phyloP scores from a whole-genome alignment of 2,888 invertebrate genomes.

The Unio pictorum region DNA sequence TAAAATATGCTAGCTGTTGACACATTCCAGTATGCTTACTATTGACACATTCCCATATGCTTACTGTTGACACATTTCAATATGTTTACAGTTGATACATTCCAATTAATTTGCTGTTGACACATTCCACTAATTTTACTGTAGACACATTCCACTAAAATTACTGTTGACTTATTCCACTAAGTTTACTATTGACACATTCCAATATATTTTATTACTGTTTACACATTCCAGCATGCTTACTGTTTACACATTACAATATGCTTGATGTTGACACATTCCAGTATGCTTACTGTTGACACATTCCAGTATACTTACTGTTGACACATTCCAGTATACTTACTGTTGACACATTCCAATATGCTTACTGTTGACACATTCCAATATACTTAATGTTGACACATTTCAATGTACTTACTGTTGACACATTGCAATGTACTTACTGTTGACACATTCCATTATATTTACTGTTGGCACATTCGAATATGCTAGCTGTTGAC shows the following conservation, averaged over 20 bases:
- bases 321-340: background rate
- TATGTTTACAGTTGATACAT: background rate
- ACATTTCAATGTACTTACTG: background rate
- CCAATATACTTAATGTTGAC: background rate
- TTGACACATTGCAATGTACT: too few relatives aligned
- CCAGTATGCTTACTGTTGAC: background rate
- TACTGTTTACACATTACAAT: background rate
- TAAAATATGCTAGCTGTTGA: background rate
- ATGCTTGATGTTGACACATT: background rate
- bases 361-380: background rate
- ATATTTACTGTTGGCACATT: too few relatives aligned
- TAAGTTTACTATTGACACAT: background rate
- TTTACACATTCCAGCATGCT: too few relatives aligned
- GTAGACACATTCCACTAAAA: background rate
- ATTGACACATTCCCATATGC: background rate
- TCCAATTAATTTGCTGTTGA: too few relatives aligned
- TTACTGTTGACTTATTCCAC: background rate
- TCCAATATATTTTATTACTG: background rate
- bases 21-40: background rate
- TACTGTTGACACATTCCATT: conserved; percentile 1
- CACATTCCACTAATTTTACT: too few relatives aligned
- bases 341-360: too few relatives aligned
- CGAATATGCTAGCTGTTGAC: background rate
- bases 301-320: background rate
- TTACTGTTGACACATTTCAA: background rate